Base-by-base conservation (phyloP, 2,797 vertebrate species). In the Enteromius paludinosus region DNA sequence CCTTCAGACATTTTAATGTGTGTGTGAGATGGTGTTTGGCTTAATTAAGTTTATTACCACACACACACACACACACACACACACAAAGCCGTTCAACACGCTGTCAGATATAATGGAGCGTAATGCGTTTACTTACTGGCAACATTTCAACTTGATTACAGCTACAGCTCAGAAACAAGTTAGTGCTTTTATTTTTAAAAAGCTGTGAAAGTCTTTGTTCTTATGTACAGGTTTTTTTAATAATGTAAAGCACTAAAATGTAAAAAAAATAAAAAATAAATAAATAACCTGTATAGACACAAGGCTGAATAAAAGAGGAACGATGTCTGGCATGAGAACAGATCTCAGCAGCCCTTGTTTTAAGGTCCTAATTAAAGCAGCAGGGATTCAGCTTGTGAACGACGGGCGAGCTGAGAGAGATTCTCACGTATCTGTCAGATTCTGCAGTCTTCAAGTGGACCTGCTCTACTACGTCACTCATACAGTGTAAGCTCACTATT, bases 311-410 rank as follows among this genome's bases (percentile, higher is more conserved):
- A 17, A 45, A 45, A 66, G 43, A 78, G 75, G 49, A 54, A 43
- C 41, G 33, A 56, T 30, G 78, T 28, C 23, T 52, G 47, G 47
- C 28, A 54, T 54, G 47, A 35, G 70, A 35, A n/a, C 47, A 2
- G 28, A 54, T 54, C 18, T 73, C 33, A 65, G 61, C 43, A 23
- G 28, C 43, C 35, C 9, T 14, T 43, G 78, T 30, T 69, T 69
- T 69, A 69, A 56, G 49, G 10, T 43, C 47, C 23, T 79, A 59
- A 69, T 79, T 79, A 69, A 79, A 41, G 33, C 78, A 59, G 65
- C 35, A 28, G 77, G 65, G 65, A 56, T 56, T 23, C 2, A 7
- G 30, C 28, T 68, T 59, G n/a, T 30, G 20, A 79, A 69, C 1
- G 47, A 14, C 65, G 41, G 28, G 20, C 15, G 30, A 78, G 20